phyloP scores from a whole-genome alignment of 2,113 vertebrate genomes.

The Charadrius vociferus region DNA sequence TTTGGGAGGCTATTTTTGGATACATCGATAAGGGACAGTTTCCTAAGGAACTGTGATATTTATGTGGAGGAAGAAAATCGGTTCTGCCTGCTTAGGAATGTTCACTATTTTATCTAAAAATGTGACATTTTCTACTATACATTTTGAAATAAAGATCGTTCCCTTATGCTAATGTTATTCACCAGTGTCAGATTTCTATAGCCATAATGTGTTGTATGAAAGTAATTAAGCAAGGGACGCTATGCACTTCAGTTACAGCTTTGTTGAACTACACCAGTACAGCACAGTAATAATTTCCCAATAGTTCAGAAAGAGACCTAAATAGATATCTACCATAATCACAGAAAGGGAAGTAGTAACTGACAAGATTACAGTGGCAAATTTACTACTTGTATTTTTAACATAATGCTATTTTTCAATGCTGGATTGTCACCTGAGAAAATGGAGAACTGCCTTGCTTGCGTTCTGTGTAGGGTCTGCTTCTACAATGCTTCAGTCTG shows the following conservation, averaged over 20 bases:
- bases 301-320: not conserved
- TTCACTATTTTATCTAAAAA: slow-evolving; percentile 18
- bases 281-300: not conserved
- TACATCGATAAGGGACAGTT: not conserved
- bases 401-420: not conserved
- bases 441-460: not conserved
- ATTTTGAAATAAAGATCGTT: not conserved
- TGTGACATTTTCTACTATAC: not conserved
- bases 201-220: not conserved
- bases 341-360: not conserved
- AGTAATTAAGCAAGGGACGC: not conserved
- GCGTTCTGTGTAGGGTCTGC: not conserved
- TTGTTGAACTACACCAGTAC: not conserved
- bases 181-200: not conserved
- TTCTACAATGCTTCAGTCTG: not conserved
- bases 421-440: not conserved
- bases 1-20: slow-evolving; percentile 5
- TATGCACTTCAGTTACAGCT: not conserved
- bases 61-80: not conserved
- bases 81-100: not conserved
- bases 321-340: not conserved
- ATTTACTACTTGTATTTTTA: not conserved
- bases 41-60: not conserved
- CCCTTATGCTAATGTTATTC: not conserved
- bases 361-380: not conserved